Percentiles rank a stretch among this genome's conserved stretches.
phyloP scores from a whole-genome alignment of 2,888 invertebrate genomes.

The Theretra japonica region DNA sequence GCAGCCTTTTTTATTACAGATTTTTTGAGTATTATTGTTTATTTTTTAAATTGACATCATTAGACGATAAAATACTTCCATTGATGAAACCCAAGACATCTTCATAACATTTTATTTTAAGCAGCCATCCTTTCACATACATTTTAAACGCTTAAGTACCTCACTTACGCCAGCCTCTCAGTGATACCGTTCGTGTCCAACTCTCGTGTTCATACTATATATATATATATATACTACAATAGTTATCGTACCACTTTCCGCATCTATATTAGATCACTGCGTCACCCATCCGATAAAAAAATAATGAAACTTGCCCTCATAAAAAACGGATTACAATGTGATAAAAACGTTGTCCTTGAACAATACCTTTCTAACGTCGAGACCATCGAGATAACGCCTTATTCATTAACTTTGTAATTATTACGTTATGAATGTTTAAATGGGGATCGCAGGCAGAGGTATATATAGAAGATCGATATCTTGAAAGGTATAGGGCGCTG shows the following conservation, averaged over 20 bases:
- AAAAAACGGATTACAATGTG: conserved; percentile 45
- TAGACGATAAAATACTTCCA: too few species aligned
- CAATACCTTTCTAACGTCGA: conserved; percentile 59
- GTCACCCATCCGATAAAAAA: conserved; percentile 47
- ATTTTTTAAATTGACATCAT: too few species aligned
- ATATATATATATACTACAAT: too few species aligned
- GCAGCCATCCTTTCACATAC: not conserved
- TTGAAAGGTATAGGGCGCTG: not conserved
- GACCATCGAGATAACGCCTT: conserved; percentile 54
- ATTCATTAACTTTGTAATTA: conserved; percentile 59
- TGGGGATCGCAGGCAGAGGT: conserved; percentile 12
- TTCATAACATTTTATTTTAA: too few species aligned
- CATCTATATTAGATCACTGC: conserved; percentile 59
- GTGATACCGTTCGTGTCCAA: conserved; percentile 73
- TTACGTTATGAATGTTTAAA: conserved; percentile 47
- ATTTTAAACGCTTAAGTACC: conserved; percentile 18
- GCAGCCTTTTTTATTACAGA: too few species aligned
- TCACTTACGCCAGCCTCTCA: conserved; percentile 54
- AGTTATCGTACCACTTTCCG: conserved; percentile 58
- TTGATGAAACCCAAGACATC: too few species aligned
- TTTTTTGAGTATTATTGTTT: too few species aligned
- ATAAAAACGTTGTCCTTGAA: conserved; percentile 49
- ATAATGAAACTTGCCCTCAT: conserved; percentile 44
- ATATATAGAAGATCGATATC: conserved; percentile 8
- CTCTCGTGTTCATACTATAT: conserved; percentile 67